These are phyloP conservation scores for Theristicus caerulescens DNA, from an alignment of 2,113 vertebrate species.

Conservation along the genomic window DNA sequence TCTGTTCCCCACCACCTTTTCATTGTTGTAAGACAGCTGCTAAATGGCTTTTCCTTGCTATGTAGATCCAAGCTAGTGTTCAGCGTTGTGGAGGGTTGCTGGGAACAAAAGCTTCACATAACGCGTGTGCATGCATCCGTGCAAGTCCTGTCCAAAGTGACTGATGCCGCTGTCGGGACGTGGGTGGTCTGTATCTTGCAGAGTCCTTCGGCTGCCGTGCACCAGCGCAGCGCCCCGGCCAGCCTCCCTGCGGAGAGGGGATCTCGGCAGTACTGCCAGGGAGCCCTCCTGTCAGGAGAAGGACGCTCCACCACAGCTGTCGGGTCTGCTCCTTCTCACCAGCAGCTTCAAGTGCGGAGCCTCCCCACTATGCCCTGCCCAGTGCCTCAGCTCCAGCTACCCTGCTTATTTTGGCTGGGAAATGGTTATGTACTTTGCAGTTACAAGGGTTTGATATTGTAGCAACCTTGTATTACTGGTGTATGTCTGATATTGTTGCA, in stretches of 20 bases:
- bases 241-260: background rate
- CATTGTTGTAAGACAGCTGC: background rate
- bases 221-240: too few species aligned
- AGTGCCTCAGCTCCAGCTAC: background rate
- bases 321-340: background rate
- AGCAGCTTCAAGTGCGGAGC: background rate
- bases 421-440: fast-evolving
- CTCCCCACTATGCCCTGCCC: background rate
- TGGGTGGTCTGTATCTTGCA: too few species aligned
- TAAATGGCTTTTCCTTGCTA: background rate
- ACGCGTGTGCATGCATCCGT: fast-evolving
- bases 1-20: background rate
- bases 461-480: background rate
- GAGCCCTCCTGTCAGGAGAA: background rate
- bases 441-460: background rate
- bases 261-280: fast-evolving
- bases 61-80: background rate
- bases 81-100: background rate
- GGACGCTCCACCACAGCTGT: fast-evolving
- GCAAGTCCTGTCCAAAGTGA: too few species aligned
- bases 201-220: background rate
- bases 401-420: background rate
- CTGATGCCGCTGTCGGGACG: fast-evolving
- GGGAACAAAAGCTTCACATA: background rate
- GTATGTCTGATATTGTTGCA: fast-evolving